phyloP scores from a whole-genome alignment of 2,888 invertebrate genomes.

The Caprella mutica region DNA sequence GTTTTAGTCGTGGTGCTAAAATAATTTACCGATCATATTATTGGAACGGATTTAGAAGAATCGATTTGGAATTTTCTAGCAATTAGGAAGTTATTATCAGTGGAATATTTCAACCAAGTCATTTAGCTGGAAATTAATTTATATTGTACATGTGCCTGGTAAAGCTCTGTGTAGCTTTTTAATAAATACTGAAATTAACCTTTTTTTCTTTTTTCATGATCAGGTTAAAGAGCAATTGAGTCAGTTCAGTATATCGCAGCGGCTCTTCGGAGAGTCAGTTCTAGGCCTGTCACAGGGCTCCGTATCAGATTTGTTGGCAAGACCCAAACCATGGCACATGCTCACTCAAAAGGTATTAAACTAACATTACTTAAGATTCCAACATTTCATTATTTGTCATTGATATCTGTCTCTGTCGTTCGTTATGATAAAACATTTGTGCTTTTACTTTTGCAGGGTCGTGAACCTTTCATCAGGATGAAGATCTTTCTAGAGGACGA shows the following conservation, averaged over 20 bases:
- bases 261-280: conserved; percentile 96
- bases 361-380: conserved; percentile 44
- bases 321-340: conserved; percentile 99
- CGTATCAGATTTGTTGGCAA: conserved; percentile 88
- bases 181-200: no score
- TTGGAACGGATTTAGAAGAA: no score
- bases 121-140: no score
- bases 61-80: no score
- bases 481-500: conserved; percentile 95
- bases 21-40: no score
- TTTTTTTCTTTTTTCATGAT: conserved; percentile 33
- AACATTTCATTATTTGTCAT: not conserved
- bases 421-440: not conserved
- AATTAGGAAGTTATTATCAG: no score
- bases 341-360: conserved; percentile 57
- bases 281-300: conserved; percentile 91
- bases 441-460: conserved; percentile 45
- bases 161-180: no score
- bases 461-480: conserved; percentile 95
- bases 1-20: no score
- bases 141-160: no score
- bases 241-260: conserved; percentile 93
- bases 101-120: no score
- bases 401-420: not conserved
- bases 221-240: conserved; percentile 83